Conservation (phyloP, 2,888 invertebrate species). For the Archaeoteleia sp. region DNA sequence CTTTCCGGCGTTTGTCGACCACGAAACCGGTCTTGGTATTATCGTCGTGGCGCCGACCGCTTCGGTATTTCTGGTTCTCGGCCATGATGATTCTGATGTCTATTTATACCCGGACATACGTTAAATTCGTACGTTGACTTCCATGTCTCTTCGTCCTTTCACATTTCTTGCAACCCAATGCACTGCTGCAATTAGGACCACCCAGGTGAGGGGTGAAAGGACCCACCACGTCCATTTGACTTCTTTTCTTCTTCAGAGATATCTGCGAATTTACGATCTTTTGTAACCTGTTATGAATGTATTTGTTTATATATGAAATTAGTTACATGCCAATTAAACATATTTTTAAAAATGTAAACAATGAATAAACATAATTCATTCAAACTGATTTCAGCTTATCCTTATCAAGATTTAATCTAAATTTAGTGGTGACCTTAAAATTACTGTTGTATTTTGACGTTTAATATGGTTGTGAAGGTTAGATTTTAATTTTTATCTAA, state of each 20-base stretch:
- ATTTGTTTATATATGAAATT: no score
- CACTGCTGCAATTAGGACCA: conserved; percentile 13
- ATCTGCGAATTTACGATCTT: conserved; percentile 2
- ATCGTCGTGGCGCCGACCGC: conserved; percentile 10
- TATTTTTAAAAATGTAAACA: no score
- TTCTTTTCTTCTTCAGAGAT: conserved; percentile 9
- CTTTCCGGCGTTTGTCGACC: conserved; percentile 22
- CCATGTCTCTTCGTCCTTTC: conserved; percentile 5
- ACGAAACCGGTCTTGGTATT: conserved; percentile 24
- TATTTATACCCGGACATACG: conserved; percentile 28
- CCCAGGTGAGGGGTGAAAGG: conserved; percentile 12
- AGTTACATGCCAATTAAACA: no score
- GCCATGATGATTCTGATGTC: conserved; percentile 21
- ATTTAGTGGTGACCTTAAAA: no score
- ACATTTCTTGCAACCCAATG: conserved; percentile 17
- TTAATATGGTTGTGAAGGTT: no score
- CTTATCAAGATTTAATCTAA: no score
- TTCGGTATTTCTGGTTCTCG: conserved; percentile 33
- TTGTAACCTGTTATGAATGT: no score
- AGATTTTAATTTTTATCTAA: no score
- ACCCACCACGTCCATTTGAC: conserved; percentile 10
- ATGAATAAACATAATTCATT: no score
- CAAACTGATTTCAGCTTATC: no score
- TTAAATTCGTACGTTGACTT: conserved; percentile 27
- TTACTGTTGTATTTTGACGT: no score